Evolutionary conservation across 2,113 vertebrate genomes (phyloP), one percentile per base, ranked within the genome.

Genomic region (Ictalurus punctatus): DNA sequence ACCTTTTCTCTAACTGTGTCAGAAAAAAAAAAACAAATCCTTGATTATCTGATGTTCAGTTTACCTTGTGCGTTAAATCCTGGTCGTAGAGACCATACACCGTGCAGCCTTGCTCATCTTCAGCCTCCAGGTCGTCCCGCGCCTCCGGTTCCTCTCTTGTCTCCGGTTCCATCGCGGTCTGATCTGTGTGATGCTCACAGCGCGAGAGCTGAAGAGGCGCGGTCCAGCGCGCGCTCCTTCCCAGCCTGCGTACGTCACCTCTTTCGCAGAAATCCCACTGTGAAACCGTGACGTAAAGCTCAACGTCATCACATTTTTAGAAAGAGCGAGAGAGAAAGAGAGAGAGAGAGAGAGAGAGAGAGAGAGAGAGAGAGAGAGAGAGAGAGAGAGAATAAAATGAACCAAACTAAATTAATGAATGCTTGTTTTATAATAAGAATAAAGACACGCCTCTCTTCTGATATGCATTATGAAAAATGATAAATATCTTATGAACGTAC

Each of bases 41-140:
- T 14, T 25, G 56, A 23, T 83, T 21, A 23, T 5, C 7, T 83
- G 34, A 83, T 76, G 71, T 19, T 34, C 13, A 9, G 12, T 87
- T 48, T 88, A 91, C 90, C 90, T 91, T 91, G 84, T 91, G 90
- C 8, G 90, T 91, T 44, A 91, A 37, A 59, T 90, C 89, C 73
- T 91, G 86, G 76, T 91, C 86, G 78, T 91, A 90, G 30, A 88
- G 71, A 52, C 87, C 83, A 25, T 73, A 37, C 78, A 78, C 90
- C 2, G 78, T 85, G 84, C 71, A 80, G 59, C 82, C 58, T 58
- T 86, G 79, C 27, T 65, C 83, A 54, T 79, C 88, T n/a, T 25
- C 87, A 21, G 74, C 65, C 59, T 44, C 71, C 44, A 40, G 30
- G 2, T 85, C 73, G 8, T 86, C 67, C 56, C 48, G 48, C 27